Percentiles rank a stretch among this genome's conserved stretches.
Conservation (phyloP, 1,140 invertebrate species). For the Panulirus ornatus region DNA sequence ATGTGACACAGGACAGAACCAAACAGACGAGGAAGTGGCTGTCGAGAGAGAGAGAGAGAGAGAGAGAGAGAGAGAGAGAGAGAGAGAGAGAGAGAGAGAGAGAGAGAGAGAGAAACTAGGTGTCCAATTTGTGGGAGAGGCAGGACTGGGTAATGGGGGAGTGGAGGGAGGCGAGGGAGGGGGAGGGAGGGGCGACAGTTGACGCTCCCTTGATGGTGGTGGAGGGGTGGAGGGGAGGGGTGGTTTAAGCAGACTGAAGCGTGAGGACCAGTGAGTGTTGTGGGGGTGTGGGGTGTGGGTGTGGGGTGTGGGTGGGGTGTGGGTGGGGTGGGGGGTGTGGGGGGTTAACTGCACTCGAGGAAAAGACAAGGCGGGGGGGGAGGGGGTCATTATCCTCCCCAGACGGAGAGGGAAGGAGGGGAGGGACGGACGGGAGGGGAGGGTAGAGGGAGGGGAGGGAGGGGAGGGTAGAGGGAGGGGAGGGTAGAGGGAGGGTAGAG, state of each 20-base stretch:
- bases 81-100: too few species aligned
- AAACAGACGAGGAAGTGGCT: too few species aligned
- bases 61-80: too few species aligned
- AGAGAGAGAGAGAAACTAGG: background rate
- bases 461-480: background rate
- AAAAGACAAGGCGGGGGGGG: background rate
- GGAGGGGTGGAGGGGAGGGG: background rate
- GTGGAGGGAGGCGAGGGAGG: background rate
- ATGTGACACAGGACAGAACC: too few species aligned
- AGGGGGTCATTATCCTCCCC: too few species aligned
- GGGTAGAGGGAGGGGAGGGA: background rate
- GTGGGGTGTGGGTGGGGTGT: background rate
- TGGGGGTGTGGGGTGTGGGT: background rate
- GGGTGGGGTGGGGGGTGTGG: background rate
- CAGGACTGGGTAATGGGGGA: too few species aligned
- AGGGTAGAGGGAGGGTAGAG: background rate
- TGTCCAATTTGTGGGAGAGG: background rate
- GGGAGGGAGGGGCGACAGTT: background rate
- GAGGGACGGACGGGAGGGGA: background rate
- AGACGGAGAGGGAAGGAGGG: background rate
- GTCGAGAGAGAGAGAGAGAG: too few species aligned
- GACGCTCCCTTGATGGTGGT: background rate
- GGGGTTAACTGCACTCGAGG: too few species aligned
- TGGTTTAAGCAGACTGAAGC: too few species aligned
- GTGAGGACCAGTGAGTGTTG: too few species aligned